Conservation (phyloP, 1,140 invertebrate species). For the Zaprionus davidi region DNA sequence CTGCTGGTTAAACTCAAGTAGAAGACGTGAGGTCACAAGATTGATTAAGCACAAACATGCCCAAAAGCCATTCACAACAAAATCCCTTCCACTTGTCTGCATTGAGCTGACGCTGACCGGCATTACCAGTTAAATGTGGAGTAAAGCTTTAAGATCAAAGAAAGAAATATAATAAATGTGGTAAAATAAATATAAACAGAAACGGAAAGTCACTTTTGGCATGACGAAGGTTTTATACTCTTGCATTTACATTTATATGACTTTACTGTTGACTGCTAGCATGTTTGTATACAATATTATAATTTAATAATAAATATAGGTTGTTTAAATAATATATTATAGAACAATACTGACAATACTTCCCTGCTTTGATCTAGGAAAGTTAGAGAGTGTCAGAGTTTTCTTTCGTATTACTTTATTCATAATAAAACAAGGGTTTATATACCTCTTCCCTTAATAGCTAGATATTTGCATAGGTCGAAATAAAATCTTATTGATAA, state of each 20-base stretch:
- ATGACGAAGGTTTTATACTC: not conserved
- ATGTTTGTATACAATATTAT: too few relatives aligned
- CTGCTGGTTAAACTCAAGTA: slow-evolving; percentile 38
- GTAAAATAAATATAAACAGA: not conserved
- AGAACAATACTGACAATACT: too few relatives aligned
- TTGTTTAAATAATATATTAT: too few relatives aligned
- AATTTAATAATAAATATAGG: too few relatives aligned
- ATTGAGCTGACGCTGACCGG: not conserved
- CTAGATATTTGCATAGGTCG: too few relatives aligned
- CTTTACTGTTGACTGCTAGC: too few relatives aligned
- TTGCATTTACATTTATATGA: not conserved
- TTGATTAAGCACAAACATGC: slow-evolving; percentile 54
- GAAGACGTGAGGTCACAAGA: slow-evolving; percentile 54
- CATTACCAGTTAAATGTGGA: not conserved
- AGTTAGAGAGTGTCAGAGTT: too few relatives aligned
- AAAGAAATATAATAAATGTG: not conserved
- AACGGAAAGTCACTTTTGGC: not conserved
- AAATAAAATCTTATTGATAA: too few relatives aligned
- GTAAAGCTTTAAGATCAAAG: not conserved
- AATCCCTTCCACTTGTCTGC: slow-evolving; percentile 2
- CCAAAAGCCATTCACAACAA: slow-evolving; percentile 34
- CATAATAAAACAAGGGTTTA: too few relatives aligned
- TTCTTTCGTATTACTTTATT: too few relatives aligned
- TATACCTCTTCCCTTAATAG: too few relatives aligned
- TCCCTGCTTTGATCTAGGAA: too few relatives aligned